Base-by-base conservation (phyloP, 2,113 vertebrate species). In the Mus spicilegus region DNA sequence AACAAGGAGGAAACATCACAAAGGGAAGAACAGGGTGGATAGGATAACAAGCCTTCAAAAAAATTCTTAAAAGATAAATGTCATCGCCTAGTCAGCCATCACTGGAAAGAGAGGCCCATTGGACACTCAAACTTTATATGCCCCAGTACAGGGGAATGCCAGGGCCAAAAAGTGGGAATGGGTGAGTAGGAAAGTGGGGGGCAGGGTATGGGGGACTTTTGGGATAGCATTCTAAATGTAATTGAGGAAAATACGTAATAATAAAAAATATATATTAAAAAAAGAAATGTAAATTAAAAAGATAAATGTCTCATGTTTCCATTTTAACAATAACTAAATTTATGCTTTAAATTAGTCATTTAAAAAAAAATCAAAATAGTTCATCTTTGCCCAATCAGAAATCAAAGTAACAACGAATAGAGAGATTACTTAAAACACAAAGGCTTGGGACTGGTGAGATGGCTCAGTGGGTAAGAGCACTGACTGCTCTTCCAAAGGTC, bases 311-410 rank as follows among this genome's bases (percentile, higher is more conserved):
- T 87, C 77, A 49, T 87, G n/a, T 65, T 81, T 93, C 46, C 30
- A 54, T 91, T 81, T 56, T 17, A 87, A 97, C 75, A 42, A 86
- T 51, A 46, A 70, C 56, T 42, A 91, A 49, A 5, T 76, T 95
- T 89, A 61, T 7, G 81, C n/a, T 20, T 30, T 1, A 95, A 77
- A 0, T 58, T 46, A 72, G 16, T n/a, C 69, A 70, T 69, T 67
- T 42, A 42, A 42, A 30, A 69, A 72, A n/a, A 72, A 19, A 72
- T 81, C 24, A 90, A 33, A 94, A 39, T 54, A 78, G 12, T 36
- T 87, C 11, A 39, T 94, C 69, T 58, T 78, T 84, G 22, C 26
- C 72, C 12, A 72, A 89, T 87, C 72, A 93, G 73, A 94, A 97
- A 81, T 17, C 82, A 19, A 69, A 22, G 49, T 51, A 93, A 70